A percentile compares a stretch with the other conserved stretches of the same genome.
phyloP scores from a whole-genome alignment of 2,797 vertebrate genomes.

The Malurus splendens region DNA sequence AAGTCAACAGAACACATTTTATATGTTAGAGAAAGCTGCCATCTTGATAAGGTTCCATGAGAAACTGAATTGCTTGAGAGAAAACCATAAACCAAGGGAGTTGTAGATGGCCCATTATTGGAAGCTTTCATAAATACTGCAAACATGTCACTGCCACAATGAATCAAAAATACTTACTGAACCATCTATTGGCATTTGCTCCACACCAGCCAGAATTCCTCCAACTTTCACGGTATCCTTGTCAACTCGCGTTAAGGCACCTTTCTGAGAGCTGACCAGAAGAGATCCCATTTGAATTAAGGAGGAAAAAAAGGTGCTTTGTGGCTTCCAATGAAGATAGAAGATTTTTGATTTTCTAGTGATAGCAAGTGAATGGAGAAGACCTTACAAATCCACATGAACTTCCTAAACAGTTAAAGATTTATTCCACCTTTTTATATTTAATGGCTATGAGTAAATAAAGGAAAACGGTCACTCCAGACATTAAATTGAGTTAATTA shows the following conservation, averaged over 20 bases:
- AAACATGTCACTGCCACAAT: background rate
- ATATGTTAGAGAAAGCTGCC: background rate
- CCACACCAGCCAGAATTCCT: constrained; percentile 85
- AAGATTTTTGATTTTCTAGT: background rate
- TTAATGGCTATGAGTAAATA: background rate
- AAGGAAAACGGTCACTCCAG: background rate
- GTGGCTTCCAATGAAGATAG: background rate
- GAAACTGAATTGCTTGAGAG: background rate
- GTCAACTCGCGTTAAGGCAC: constrained; percentile 81
- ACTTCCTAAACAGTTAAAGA: background rate
- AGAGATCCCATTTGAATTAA: constrained; percentile 73
- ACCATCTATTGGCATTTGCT: constrained; percentile 87
- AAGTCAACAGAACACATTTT: background rate
- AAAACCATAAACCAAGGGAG: background rate
- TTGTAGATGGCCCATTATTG: accelerated
- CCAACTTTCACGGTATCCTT: constrained; percentile 68
- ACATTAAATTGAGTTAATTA: background rate
- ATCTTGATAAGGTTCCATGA: background rate
- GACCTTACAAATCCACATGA: background rate
- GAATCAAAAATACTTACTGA: constrained; percentile 71
- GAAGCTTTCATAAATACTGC: background rate
- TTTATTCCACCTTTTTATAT: background rate
- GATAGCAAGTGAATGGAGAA: background rate
- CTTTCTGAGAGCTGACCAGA: constrained; percentile 83
- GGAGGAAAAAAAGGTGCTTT: background rate